phyloP scores from a whole-genome alignment of 2,888 invertebrate genomes.

The Ametastegia equiseti region DNA sequence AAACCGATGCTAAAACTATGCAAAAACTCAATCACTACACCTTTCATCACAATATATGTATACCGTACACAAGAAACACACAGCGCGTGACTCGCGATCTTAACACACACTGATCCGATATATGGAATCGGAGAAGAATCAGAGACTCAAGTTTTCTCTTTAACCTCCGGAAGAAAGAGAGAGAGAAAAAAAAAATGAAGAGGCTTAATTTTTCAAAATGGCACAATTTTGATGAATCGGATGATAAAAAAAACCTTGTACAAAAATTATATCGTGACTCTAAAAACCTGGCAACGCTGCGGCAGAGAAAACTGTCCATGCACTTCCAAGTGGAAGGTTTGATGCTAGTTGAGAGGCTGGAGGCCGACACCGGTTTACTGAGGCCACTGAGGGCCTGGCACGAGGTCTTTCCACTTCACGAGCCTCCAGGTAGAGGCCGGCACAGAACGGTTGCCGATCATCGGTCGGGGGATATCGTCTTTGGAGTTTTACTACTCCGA shows the following conservation, averaged over 20 bases:
- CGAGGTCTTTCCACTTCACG: slow-evolving; percentile 60
- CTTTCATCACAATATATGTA: background rate
- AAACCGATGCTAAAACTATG: background rate
- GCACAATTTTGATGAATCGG: background rate
- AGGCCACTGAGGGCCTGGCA: slow-evolving; percentile 44
- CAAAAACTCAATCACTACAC: slow-evolving; percentile 21
- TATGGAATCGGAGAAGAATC: background rate
- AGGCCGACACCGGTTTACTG: slow-evolving; percentile 47
- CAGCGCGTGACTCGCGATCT: background rate
- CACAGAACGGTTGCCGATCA: slow-evolving; percentile 48
- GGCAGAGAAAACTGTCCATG: slow-evolving; percentile 42
- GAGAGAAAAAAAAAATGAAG: too few species aligned
- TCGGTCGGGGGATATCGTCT: slow-evolving; percentile 40
- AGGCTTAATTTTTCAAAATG: background rate
- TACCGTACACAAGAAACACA: too few species aligned
- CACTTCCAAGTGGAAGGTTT: slow-evolving; percentile 44
- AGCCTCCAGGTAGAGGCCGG: slow-evolving; percentile 68
- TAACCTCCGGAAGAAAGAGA: too few species aligned
- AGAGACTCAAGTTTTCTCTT: too few species aligned
- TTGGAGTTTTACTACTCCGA: slow-evolving; percentile 22
- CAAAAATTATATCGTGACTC: background rate
- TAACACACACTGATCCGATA: background rate
- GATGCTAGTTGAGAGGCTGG: slow-evolving; percentile 48
- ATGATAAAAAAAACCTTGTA: background rate
- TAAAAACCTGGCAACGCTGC: slow-evolving; percentile 45